phyloP scores from a whole-genome alignment of 2,888 invertebrate genomes.

The Octonoba sinensis region DNA sequence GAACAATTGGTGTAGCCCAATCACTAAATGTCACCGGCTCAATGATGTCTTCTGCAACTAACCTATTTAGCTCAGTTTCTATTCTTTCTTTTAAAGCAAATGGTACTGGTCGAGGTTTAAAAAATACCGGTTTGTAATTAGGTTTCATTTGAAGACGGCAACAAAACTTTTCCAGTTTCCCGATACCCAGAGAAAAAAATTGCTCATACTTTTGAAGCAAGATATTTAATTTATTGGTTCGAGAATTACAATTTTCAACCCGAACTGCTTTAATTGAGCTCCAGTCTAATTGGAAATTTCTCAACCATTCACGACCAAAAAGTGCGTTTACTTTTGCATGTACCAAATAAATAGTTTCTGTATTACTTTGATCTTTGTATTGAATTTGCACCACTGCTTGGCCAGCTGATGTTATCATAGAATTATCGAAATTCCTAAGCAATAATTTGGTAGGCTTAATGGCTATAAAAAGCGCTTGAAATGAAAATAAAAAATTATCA shows the following conservation, averaged over 20 bases:
- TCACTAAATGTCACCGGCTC: conserved; percentile 42
- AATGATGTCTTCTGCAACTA: conserved; percentile 45
- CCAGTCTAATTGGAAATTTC: conserved; percentile 42
- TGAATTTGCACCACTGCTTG: conserved; percentile 44
- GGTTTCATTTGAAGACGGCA: conserved; percentile 49
- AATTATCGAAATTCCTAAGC: conserved; percentile 42
- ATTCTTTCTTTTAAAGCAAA: conserved; percentile 44
- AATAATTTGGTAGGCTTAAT: conserved; percentile 41
- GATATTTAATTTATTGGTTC: conserved; percentile 46
- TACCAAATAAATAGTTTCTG: conserved; percentile 43
- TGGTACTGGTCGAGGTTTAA: conserved; percentile 47
- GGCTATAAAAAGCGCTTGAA: no score
- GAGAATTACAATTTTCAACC: conserved; percentile 45
- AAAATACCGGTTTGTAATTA: conserved; percentile 50
- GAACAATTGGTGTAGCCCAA: conserved; percentile 42
- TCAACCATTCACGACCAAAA: conserved; percentile 44
- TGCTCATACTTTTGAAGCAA: conserved; percentile 46
- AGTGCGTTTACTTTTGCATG: conserved; percentile 46
- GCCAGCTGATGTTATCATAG: conserved; percentile 44
- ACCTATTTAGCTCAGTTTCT: conserved; percentile 38
- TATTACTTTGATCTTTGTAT: conserved; percentile 46
- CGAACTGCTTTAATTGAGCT: conserved; percentile 41
- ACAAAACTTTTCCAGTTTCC: conserved; percentile 47
- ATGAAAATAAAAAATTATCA: no score
- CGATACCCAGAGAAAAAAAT: conserved; percentile 42